phyloP scores from a whole-genome alignment of 2,888 invertebrate species.

The Amitus sp. region DNA sequence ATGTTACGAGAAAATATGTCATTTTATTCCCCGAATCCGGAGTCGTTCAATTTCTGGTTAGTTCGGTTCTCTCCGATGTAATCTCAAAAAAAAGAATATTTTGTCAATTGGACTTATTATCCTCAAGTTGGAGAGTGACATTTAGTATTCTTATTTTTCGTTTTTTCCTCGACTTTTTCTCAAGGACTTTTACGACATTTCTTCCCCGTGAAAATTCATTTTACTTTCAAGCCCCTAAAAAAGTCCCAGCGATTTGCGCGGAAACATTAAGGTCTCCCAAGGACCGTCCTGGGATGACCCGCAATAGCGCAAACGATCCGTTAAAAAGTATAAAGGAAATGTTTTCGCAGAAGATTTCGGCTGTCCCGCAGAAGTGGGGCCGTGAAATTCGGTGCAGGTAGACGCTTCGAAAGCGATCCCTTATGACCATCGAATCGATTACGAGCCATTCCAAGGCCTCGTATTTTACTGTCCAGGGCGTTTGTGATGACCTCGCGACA shows the following conservation, averaged over 20 bases:
- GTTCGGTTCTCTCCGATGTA: neutral
- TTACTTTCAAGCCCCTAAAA: too few relatives aligned
- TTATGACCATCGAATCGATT: slow-evolving; percentile 54
- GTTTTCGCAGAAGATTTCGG: neutral
- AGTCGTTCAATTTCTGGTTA: neutral
- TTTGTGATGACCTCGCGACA: slow-evolving; percentile 51
- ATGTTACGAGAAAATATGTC: slow-evolving; percentile 24
- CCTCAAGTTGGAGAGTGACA: neutral
- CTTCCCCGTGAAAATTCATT: too few relatives aligned
- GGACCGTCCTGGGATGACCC: too few relatives aligned
- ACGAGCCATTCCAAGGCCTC: slow-evolving; percentile 48
- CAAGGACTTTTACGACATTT: too few relatives aligned
- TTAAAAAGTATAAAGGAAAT: too few relatives aligned
- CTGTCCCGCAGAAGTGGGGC: neutral
- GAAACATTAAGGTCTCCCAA: too few relatives aligned
- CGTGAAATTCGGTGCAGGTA: neutral
- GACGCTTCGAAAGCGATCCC: neutral
- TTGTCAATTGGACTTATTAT: neutral
- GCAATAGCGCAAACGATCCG: too few relatives aligned
- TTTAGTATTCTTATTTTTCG: neutral
- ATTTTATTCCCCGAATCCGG: neutral
- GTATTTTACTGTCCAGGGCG: slow-evolving; percentile 45
- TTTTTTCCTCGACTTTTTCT: too few relatives aligned
- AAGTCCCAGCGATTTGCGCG: too few relatives aligned
- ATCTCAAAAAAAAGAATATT: neutral